Evolutionary conservation across 2,113 vertebrate genomes (phyloP).

Genomic region (Nothoprocta pentlandii): DNA sequence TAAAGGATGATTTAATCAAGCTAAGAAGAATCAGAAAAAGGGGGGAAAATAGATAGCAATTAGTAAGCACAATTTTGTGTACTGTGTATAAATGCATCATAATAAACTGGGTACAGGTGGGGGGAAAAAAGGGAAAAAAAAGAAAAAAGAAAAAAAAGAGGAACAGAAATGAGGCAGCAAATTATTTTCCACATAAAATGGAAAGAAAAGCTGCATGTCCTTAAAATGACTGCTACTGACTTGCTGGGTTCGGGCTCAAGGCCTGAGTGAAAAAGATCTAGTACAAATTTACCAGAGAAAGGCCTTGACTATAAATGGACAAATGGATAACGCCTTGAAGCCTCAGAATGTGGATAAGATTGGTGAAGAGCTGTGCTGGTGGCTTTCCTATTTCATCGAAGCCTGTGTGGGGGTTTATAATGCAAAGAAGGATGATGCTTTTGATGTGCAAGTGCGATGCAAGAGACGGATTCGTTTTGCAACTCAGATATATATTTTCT

Average conservation of each 20-base stretch:
- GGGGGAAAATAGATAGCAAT: not conserved
- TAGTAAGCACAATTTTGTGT: not conserved
- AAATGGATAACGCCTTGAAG: not conserved
- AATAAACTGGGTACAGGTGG: not conserved
- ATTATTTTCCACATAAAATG: not conserved
- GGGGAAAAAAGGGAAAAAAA: not conserved
- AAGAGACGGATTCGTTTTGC: not conserved
- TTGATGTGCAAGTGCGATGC: not conserved
- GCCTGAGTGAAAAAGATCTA: not conserved
- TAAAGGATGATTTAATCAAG: not conserved
- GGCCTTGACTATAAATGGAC: not conserved
- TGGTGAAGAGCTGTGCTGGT: not conserved
- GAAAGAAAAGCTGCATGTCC: not conserved
- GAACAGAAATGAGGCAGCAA: not conserved
- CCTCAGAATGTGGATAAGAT: conserved; percentile 28
- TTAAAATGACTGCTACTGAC: not conserved
- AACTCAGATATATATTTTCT: not conserved
- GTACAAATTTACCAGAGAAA: conserved; percentile 24
- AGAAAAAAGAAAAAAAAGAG: not conserved
- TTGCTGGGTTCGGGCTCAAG: not conserved
- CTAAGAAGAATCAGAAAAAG: not conserved
- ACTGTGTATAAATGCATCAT: not conserved
- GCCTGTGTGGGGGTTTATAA: not conserved
- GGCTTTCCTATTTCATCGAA: not conserved
- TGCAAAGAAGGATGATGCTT: not conserved